Percentiles rank a stretch among this genome's conserved stretches.
Conservation (phyloP, 2,113 vertebrate species). For the Phocoena sinus region DNA sequence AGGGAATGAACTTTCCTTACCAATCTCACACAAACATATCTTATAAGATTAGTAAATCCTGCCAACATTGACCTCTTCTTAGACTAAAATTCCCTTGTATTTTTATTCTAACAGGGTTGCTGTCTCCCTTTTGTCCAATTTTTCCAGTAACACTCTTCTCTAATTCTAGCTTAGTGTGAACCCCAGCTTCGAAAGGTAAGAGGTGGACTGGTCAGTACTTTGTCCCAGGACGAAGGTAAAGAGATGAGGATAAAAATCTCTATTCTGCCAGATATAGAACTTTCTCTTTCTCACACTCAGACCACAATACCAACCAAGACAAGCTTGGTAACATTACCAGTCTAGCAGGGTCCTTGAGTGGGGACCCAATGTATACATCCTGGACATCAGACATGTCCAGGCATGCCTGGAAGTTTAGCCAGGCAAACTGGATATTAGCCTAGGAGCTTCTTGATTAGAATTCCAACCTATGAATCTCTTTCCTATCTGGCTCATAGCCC, state of each 20-base stretch:
- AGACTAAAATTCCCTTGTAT: background rate
- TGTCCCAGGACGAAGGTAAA: background rate
- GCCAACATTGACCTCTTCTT: background rate
- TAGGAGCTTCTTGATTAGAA: background rate
- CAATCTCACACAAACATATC: background rate
- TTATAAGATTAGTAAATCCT: background rate
- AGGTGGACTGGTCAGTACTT: background rate
- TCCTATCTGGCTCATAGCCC: background rate
- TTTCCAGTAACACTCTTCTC: background rate
- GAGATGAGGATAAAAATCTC: background rate
- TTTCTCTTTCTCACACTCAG: background rate
- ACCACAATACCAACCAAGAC: background rate
- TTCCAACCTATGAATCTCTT: background rate
- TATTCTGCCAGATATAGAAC: background rate
- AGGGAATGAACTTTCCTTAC: background rate
- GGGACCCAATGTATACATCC: background rate
- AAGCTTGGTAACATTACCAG: background rate
- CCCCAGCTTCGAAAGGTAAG: background rate
- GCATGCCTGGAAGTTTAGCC: conserved; percentile 12
- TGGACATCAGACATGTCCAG: background rate
- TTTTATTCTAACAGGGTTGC: background rate
- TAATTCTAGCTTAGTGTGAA: background rate
- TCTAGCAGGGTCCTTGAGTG: background rate
- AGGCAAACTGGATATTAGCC: background rate
- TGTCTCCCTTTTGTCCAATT: background rate